Evolutionary conservation across 1,140 invertebrate genomes (phyloP).

Genomic region (Bombus impatiens): DNA sequence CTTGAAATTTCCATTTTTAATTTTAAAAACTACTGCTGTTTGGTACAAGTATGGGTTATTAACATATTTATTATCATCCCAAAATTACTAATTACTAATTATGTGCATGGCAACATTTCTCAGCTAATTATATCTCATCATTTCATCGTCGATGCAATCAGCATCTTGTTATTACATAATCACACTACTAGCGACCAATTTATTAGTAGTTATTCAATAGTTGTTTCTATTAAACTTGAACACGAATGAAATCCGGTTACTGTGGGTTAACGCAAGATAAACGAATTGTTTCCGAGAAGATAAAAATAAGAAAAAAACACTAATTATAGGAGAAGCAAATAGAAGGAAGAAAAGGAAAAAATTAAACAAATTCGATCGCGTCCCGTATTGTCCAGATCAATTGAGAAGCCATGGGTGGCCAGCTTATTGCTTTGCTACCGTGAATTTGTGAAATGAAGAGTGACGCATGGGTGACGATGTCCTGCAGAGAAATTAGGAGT

Average conservation of each 20-base stretch:
- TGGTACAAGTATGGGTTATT: not conserved
- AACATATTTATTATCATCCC: not conserved
- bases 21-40: not conserved
- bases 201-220: no score
- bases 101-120: not conserved
- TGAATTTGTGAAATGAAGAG: slow-evolving; percentile 55
- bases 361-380: not conserved
- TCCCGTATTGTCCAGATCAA: slow-evolving; percentile 42
- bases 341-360: not conserved
- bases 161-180: no score
- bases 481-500: slow-evolving; percentile 63
- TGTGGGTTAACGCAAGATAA: not conserved
- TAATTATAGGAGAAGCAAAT: no score
- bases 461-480: slow-evolving; percentile 43
- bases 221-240: no score
- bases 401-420: slow-evolving; percentile 55
- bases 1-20: not conserved
- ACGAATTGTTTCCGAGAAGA: not conserved
- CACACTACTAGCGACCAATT: no score
- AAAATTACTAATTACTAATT: not conserved
- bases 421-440: slow-evolving; percentile 61
- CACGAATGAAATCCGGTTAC: no score
- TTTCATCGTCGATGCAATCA: not conserved
- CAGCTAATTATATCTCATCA: not conserved
- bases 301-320: not conserved